Evolutionary conservation across 2,797 vertebrate species (phyloP).

Genomic region (Notamacropus eugenii): DNA sequence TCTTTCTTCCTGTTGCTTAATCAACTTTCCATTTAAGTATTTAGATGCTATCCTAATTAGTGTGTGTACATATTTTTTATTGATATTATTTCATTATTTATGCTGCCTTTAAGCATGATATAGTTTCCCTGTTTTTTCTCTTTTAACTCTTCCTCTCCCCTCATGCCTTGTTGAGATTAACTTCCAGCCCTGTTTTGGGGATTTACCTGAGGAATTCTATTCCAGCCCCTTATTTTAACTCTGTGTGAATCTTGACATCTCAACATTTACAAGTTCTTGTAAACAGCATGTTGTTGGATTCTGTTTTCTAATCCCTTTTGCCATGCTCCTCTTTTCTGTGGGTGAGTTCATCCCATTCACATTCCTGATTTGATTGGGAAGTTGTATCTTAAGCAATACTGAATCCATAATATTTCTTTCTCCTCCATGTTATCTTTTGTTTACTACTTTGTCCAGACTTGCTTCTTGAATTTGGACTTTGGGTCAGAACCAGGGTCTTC

Average conservation of each 20-base stretch:
- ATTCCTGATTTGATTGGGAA: not conserved
- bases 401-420: not conserved
- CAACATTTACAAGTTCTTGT: not conserved
- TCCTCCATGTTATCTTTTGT: not conserved
- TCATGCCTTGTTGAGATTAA: not conserved
- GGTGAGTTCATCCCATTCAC: not conserved
- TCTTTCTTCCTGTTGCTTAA: not conserved
- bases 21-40: not conserved
- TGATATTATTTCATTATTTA: not conserved
- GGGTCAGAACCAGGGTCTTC: not conserved
- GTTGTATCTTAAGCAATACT: not conserved
- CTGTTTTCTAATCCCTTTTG: not conserved
- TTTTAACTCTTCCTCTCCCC: not conserved
- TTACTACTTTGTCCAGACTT: not conserved
- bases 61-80: not conserved
- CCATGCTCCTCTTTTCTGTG: not conserved
- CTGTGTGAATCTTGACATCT: not conserved
- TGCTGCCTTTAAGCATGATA: not conserved
- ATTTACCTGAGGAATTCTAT: not conserved
- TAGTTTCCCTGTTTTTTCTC: not conserved
- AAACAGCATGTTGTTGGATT: not conserved
- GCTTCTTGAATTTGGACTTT: not conserved
- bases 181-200: not conserved
- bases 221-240: not conserved
- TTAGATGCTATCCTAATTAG: not conserved